Conservation (phyloP, 2,113 vertebrate genomes). For the Crotalus tigris region DNA sequence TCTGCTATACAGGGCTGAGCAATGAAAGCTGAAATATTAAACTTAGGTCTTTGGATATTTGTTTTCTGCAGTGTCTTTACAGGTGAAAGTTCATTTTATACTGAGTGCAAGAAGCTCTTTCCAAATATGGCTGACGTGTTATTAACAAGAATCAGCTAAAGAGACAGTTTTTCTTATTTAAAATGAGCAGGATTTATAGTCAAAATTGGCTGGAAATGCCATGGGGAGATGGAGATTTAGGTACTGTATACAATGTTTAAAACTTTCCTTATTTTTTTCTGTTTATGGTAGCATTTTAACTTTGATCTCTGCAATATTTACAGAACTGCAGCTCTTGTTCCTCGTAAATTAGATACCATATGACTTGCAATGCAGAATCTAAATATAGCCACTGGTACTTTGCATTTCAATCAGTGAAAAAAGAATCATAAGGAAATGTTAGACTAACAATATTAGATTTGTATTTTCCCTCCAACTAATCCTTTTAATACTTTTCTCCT, state of each 20-base stretch:
- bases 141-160: slow-evolving; percentile 22
- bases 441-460: slow-evolving; percentile 33
- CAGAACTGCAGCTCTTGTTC: slow-evolving; percentile 36
- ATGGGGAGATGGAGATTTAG: slow-evolving; percentile 92
- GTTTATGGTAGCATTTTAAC: slow-evolving; percentile 33
- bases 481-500: not conserved
- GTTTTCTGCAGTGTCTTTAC: slow-evolving; percentile 27
- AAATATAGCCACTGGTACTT: slow-evolving; percentile 54
- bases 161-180: slow-evolving; percentile 51
- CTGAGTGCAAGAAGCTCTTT: slow-evolving; percentile 37
- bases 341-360: slow-evolving; percentile 45
- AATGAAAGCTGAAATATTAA: not conserved
- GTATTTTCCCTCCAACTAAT: slow-evolving; percentile 28
- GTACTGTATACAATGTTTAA: slow-evolving; percentile 68
- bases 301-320: slow-evolving; percentile 46
- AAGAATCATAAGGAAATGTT: slow-evolving; percentile 9
- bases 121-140: slow-evolving; percentile 45
- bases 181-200: slow-evolving; percentile 80
- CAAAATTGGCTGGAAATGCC: slow-evolving; percentile 84
- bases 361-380: slow-evolving; percentile 61
- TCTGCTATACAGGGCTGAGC: not conserved
- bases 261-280: slow-evolving; percentile 4
- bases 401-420: slow-evolving; percentile 1
- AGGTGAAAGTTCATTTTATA: slow-evolving; percentile 55
- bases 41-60: not conserved